Evolutionary conservation across 1,140 invertebrate species (phyloP).

Genomic region (Physella acuta): DNA sequence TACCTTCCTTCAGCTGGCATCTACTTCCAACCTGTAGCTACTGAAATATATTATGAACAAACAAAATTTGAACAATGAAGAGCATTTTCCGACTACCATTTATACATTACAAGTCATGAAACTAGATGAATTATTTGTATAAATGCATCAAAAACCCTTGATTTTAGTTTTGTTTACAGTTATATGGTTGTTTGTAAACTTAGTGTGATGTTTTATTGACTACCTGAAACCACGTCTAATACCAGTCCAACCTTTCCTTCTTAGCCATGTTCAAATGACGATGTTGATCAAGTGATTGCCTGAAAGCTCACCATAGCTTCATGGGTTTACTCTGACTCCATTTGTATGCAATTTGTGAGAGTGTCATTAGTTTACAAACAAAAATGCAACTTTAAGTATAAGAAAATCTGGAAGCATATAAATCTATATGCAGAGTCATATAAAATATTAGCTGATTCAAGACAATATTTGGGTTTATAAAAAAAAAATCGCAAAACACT

Average conservation of each 20-base stretch:
- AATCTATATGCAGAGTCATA: neutral
- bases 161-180: neutral
- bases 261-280: constrained; percentile 24
- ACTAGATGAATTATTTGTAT: too few species aligned
- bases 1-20: too few species aligned
- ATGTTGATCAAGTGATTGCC: constrained; percentile 17
- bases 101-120: too few species aligned
- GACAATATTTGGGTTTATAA: neutral
- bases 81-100: too few species aligned
- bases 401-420: neutral
- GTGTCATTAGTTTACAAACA: too few species aligned
- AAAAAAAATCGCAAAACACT: neutral
- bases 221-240: constrained; percentile 14
- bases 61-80: too few species aligned
- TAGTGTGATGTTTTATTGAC: neutral
- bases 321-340: constrained; percentile 15
- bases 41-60: too few species aligned
- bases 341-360: constrained; percentile 7
- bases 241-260: constrained; percentile 25
- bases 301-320: constrained; percentile 24
- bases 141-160: too few species aligned
- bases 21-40: too few species aligned
- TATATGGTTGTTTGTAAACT: neutral
- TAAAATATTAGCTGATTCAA: too few species aligned
- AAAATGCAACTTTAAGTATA: neutral